Percentiles rank a stretch among this genome's conserved stretches.
These are phyloP conservation scores for Orthosia gracilis DNA, from an alignment of 2,888 invertebrate genomes.

Conservation along the genomic window DNA sequence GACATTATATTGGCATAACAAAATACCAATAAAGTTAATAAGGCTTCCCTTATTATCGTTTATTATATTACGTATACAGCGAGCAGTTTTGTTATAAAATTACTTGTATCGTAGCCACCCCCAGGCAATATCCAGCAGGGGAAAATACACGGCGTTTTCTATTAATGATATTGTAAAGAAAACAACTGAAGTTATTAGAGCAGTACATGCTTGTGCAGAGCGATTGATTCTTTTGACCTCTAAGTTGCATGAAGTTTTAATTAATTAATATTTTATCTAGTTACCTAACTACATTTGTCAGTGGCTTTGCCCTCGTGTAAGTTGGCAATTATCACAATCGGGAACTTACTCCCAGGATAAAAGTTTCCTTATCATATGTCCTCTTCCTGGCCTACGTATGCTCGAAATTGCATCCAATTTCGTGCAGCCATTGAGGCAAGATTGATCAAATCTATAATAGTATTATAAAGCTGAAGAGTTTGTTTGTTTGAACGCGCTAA, in stretches of 20 bases:
- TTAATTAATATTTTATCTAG: too few species aligned
- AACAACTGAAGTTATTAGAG: not conserved
- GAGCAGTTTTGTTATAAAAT: slow-evolving; percentile 29
- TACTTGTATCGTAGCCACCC: not conserved
- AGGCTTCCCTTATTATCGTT: not conserved
- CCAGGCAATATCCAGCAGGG: not conserved
- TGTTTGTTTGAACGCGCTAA: too few species aligned
- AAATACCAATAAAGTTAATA: slow-evolving; percentile 14
- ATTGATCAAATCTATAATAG: too few species aligned
- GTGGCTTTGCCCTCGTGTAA: too few species aligned
- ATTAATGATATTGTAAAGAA: not conserved
- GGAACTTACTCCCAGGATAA: not conserved
- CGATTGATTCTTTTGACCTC: not conserved
- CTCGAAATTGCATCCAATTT: not conserved
- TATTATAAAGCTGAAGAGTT: too few species aligned
- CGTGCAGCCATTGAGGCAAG: not conserved
- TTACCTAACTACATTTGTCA: too few species aligned
- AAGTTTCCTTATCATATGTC: not conserved
- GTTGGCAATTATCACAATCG: not conserved
- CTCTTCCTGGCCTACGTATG: not conserved
- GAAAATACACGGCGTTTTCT: not conserved
- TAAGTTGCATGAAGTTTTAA: too few species aligned
- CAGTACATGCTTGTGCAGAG: not conserved
- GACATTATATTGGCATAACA: not conserved
- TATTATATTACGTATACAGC: slow-evolving; percentile 12